A percentile compares a stretch with the other conserved stretches of the same genome.
phyloP scores from a whole-genome alignment of 2,113 vertebrate genomes.

The Mesocricetus auratus region DNA sequence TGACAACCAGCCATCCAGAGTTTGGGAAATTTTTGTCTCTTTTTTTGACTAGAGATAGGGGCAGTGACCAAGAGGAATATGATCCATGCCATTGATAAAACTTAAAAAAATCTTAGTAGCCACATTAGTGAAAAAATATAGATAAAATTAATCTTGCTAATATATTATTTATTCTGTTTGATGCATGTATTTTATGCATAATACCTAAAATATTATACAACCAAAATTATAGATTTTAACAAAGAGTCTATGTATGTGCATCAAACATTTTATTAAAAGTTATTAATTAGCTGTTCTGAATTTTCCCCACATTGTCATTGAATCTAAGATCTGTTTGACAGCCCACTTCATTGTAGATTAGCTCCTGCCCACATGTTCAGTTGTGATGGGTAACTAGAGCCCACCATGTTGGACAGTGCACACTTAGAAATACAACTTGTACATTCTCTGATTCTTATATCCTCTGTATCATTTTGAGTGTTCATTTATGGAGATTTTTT shows the following conservation, averaged over 20 bases:
- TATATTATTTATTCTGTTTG: background rate
- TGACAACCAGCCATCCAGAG: background rate
- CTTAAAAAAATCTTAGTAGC: background rate
- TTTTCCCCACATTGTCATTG: background rate
- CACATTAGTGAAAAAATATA: constrained; percentile 12
- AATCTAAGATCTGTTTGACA: background rate
- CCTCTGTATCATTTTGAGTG: background rate
- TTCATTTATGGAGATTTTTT: constrained; percentile 8
- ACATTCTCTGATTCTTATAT: background rate
- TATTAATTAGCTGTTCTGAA: background rate
- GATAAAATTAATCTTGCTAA: constrained; percentile 28
- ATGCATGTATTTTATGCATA: background rate
- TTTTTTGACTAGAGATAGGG: constrained; percentile 9
- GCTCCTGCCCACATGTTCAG: background rate
- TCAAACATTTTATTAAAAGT: background rate
- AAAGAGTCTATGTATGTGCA: background rate
- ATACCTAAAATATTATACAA: background rate
- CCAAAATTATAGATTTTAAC: background rate
- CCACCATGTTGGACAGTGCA: background rate
- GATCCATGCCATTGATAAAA: background rate
- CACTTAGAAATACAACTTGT: background rate
- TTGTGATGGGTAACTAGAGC: background rate
- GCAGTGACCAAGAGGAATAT: background rate
- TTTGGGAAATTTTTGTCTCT: background rate
- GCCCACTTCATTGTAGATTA: background rate